Conservation (phyloP, 2,888 invertebrate species). For the Luperina testacea region DNA sequence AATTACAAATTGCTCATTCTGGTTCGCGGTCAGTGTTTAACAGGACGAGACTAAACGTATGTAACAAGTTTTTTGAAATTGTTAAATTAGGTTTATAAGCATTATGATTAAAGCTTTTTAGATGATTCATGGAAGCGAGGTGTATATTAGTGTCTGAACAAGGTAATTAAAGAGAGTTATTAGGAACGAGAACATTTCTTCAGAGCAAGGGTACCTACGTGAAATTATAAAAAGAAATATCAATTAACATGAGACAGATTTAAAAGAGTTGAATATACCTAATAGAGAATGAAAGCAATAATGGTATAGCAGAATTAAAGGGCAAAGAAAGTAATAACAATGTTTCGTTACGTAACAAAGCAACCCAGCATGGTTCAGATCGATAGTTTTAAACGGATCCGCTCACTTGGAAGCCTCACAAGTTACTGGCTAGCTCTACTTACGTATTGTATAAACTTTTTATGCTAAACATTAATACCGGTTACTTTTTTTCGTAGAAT, state of each 20-base stretch:
- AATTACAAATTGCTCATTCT: slow-evolving; percentile 55
- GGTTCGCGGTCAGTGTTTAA: slow-evolving; percentile 52
- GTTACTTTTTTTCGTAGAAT: slow-evolving; percentile 58
- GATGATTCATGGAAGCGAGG: slow-evolving; percentile 25
- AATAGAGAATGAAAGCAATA: neutral
- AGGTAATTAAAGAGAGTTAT: slow-evolving; percentile 35
- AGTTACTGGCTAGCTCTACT: slow-evolving; percentile 50
- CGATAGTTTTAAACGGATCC: slow-evolving; percentile 62
- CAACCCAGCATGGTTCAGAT: slow-evolving; percentile 42
- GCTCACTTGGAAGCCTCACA: slow-evolving; percentile 61
- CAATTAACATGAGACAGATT: neutral
- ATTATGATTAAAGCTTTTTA: slow-evolving; percentile 22
- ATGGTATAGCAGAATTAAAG: neutral
- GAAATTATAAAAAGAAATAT: slow-evolving; percentile 1
- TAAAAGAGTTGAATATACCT: neutral
- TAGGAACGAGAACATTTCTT: slow-evolving; percentile 22
- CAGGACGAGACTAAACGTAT: slow-evolving; percentile 56
- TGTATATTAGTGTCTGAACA: slow-evolving; percentile 18
- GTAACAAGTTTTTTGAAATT: slow-evolving; percentile 47
- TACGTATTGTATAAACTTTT: slow-evolving; percentile 60
- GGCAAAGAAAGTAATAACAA: slow-evolving; percentile 24
- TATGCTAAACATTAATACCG: slow-evolving; percentile 47
- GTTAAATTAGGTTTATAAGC: slow-evolving; percentile 34
- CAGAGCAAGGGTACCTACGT: neutral
- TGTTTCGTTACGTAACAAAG: slow-evolving; percentile 35